Conservation (phyloP, 2,113 vertebrate genomes). For the Cyphomyrus plagiostoma region DNA sequence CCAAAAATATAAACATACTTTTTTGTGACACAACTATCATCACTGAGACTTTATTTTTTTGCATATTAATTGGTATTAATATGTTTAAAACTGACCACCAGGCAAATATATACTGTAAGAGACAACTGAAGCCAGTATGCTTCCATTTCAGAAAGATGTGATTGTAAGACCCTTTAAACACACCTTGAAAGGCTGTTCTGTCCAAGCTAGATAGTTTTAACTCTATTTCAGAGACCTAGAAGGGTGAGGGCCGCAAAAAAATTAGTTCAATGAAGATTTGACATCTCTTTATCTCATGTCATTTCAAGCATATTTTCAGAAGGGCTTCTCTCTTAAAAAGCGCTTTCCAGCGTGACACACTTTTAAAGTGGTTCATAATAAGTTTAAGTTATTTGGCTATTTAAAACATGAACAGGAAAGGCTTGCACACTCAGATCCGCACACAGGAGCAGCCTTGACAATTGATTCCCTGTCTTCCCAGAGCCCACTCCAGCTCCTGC, state of each 20-base stretch:
- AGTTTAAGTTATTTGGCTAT: conserved; percentile 19
- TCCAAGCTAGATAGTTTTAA: conserved; percentile 9
- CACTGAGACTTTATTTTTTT: background rate
- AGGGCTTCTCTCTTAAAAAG: conserved; percentile 21
- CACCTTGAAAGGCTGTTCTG: background rate
- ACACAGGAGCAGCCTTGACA: conserved; percentile 15
- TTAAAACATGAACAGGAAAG: conserved; percentile 15
- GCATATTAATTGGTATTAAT: conserved; percentile 10
- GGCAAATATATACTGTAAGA: background rate
- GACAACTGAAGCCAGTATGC: background rate
- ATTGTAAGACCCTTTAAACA: background rate
- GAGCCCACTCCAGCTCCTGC: conserved; percentile 5
- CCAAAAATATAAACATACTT: background rate
- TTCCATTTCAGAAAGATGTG: conserved; percentile 5
- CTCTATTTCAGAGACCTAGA: background rate
- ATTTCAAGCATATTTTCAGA: conserved; percentile 23
- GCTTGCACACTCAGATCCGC: background rate
- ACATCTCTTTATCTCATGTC: conserved; percentile 15
- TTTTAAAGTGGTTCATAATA: conserved; percentile 21
- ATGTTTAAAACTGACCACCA: background rate
- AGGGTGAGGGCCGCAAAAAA: background rate
- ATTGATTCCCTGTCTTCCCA: conserved; percentile 18
- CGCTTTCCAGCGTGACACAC: conserved; percentile 3
- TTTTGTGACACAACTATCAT: background rate
- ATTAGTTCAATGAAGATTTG: conserved; percentile 23